Evolutionary conservation across 2,888 invertebrate species (phyloP), one percentile per base, ranked within the genome.

Genomic region (Cheilosia scutellata): DNA sequence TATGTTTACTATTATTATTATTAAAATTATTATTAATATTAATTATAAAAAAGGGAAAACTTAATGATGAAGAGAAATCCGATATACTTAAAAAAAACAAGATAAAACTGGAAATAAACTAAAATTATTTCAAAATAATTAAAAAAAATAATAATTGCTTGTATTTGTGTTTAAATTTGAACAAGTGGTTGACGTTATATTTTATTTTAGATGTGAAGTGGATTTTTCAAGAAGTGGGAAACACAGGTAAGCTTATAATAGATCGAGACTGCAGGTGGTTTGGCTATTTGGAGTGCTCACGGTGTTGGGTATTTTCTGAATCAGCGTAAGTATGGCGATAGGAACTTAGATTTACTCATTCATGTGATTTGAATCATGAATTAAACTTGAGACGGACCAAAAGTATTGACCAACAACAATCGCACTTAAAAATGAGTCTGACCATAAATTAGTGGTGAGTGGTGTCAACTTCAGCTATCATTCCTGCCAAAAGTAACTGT

Each of bases 1-100:
- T 86, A 86, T 86, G 82, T 86, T 86, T 86, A 86, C 82, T 82
- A 82, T 86, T 82, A 82, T 86, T 83, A 83, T 83, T 80, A 86
- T 86, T 66, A 86, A 71, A 71, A 84, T 60, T 79, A 84, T 79
- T 74, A 84, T 86, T 82, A 86, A 77, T 72, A 86, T 72, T 86
- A 86, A 86, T 77, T 86, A 82, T 63, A 86, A 76, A 71, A 57
- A 65, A 51, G 33, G 42, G 47, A 37, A 63, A 65, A 70, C 74
- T 71, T 75, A 72, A 77, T 49, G 65, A 76, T 13, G 74, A 77
- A 63, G 76, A 49, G 71, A 79, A 72, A 77, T 77, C 62, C 82
- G 47, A 76, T 68, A 84, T 80, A 84, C 84, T 84, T 84, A 75
- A 82, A 76, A 62, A 37, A 13, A 42, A 2, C 42, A 13, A 42